Base-by-base conservation (phyloP, 2,888 invertebrate genomes). In the Plusia festucae region DNA sequence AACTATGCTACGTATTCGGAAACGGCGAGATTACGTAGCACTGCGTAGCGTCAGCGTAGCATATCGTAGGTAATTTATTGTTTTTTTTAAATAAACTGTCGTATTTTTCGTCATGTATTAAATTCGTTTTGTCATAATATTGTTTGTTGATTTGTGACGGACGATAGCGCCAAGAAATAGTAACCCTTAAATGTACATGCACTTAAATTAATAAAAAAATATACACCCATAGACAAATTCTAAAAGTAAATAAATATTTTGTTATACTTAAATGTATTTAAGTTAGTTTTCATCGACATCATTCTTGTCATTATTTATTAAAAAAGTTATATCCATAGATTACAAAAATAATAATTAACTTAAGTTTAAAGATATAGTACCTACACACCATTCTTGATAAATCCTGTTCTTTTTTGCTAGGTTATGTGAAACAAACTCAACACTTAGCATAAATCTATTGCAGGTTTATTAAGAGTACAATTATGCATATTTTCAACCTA, bases 21-120 rank as follows among this genome's bases (percentile, higher is more conserved):
- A 30, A 34, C 49, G 57, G 27, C 67, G 27, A 22, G 60, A 51
- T 58, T 61, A 8, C 78, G 78, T 75, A 76, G 76, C 76, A 22
- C 53, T 53, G n/a, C 30, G 68, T 68, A 74, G 68, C 63, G 32
- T 13, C 20, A 2, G 20, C 65, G 76, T 74, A 77, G 79, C 72
- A 53, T 16, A 0, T 53, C 68, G 67, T 70, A 78, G 78, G 64
- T 73, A 68, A 73, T 72, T 72, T 54, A 64, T 62, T 70, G 64
- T 70, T 51, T 51, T 51, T 51, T 49, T 20, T 3, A 8, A 58
- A 44, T 66, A 75, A 73, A 75, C 75, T 66, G 65, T 46, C 59
- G 62, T 59, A 61, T 27, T 49, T 46, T 44, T 5, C 46, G 20
- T 15, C 20, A 24, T 11, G 52, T 15, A 15, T 24, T 20, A 3